phyloP scores from a whole-genome alignment of 2,888 invertebrate genomes.

The Pardosa pseudoannulata region DNA sequence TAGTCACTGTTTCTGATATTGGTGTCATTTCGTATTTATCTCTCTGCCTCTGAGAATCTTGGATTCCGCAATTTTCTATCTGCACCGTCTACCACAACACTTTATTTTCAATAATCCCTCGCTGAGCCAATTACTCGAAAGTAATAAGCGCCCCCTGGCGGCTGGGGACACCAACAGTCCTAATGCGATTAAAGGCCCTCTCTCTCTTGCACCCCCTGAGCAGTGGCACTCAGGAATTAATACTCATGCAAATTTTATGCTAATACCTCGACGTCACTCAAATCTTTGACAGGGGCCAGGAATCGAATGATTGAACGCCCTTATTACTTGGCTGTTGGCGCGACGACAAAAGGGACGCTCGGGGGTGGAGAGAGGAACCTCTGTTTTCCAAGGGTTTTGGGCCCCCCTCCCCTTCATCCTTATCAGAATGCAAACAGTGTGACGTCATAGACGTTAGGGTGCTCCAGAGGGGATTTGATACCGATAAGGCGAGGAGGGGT shows the following conservation, averaged over 20 bases:
- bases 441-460: not conserved
- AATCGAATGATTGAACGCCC: constrained; percentile 13
- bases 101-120: constrained; percentile 5
- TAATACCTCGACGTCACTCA: not conserved
- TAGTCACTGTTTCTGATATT: too few relatives aligned
- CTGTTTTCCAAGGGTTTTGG: too few relatives aligned
- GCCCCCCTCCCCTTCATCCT: not conserved
- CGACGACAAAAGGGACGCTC: not conserved
- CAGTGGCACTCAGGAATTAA: not conserved
- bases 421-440: not conserved
- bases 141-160: constrained; percentile 16
- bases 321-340: too few relatives aligned
- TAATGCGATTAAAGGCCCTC: constrained; percentile 16
- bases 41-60: not conserved
- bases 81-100: not conserved
- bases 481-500: not conserved
- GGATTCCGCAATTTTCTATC: not conserved
- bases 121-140: not conserved
- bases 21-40: not conserved
- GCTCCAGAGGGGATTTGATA: not conserved
- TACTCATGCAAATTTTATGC: constrained; percentile 7
- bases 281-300: not conserved
- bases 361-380: too few relatives aligned
- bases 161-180: not conserved
- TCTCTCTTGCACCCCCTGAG: not conserved